Percentiles rank a stretch among this genome's conserved stretches.
These are phyloP conservation scores for Athalia circularis DNA, from an alignment of 2,888 invertebrate genomes.

Conservation along the genomic window DNA sequence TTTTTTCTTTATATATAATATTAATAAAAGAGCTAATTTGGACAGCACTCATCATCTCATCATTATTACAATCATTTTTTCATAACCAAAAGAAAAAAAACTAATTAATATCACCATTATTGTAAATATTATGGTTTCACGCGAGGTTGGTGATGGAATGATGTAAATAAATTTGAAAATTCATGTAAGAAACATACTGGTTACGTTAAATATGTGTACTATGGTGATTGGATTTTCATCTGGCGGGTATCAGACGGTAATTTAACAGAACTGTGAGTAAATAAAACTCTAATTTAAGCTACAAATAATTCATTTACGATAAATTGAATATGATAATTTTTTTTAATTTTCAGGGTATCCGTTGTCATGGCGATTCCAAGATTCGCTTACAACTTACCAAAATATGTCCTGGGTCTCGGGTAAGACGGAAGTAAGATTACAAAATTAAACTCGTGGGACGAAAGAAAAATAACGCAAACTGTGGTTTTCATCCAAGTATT, in stretches of 20 bases:
- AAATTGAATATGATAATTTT: not conserved
- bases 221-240: slow-evolving; percentile 27
- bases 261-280: slow-evolving; percentile 3
- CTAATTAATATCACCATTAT: not conserved
- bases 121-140: not conserved
- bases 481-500: too few species aligned
- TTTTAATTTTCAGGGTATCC: slow-evolving; percentile 82
- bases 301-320: not conserved
- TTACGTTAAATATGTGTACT: not conserved
- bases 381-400: slow-evolving; percentile 88
- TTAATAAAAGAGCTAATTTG: not conserved
- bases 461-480: not conserved
- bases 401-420: slow-evolving; percentile 89
- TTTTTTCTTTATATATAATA: not conserved
- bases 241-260: not conserved
- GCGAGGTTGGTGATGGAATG: slow-evolving; percentile 13
- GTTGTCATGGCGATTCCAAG: slow-evolving; percentile 91
- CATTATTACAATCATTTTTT: not conserved
- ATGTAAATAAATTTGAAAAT: not conserved
- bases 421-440: slow-evolving; percentile 70
- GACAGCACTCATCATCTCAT: not conserved
- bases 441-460: not conserved
- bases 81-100: not conserved
- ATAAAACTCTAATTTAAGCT: not conserved
- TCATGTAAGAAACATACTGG: not conserved